phyloP scores from a whole-genome alignment of 2,797 vertebrate species.

The Fratercula arctica region DNA sequence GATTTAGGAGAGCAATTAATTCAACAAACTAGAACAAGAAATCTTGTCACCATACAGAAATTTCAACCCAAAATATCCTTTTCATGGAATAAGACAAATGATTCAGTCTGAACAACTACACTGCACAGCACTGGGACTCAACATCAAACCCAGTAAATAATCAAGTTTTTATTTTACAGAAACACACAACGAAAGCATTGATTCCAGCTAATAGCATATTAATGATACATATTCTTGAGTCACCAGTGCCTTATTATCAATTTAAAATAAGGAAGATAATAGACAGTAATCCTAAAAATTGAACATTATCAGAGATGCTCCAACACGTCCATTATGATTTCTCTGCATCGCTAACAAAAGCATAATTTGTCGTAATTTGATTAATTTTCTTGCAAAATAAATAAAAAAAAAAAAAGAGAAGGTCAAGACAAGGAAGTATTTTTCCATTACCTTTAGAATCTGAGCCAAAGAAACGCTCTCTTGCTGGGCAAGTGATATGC shows the following conservation, averaged over 20 bases:
- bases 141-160: not conserved
- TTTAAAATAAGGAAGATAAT: not conserved
- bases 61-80: not conserved
- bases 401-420: not conserved
- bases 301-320: not conserved
- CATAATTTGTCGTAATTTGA: not conserved
- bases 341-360: not conserved
- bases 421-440: not conserved
- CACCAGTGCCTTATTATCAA: not conserved
- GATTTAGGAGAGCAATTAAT: not conserved
- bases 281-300: not conserved
- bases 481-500: conserved; percentile 92
- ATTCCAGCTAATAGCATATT: not conserved
- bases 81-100: not conserved
- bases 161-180: not conserved
- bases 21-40: not conserved
- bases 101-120: not conserved
- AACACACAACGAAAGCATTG: not conserved
- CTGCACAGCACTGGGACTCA: not conserved
- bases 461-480: conserved; percentile 91
- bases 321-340: rapidly evolving
- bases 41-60: not conserved
- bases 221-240: not conserved
- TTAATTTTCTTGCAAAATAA: not conserved
- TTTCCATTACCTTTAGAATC: conserved; percentile 88